A percentile compares a stretch with the other conserved stretches of the same genome.
phyloP scores from a whole-genome alignment of 2,113 vertebrate genomes.

The Origma solitaria region DNA sequence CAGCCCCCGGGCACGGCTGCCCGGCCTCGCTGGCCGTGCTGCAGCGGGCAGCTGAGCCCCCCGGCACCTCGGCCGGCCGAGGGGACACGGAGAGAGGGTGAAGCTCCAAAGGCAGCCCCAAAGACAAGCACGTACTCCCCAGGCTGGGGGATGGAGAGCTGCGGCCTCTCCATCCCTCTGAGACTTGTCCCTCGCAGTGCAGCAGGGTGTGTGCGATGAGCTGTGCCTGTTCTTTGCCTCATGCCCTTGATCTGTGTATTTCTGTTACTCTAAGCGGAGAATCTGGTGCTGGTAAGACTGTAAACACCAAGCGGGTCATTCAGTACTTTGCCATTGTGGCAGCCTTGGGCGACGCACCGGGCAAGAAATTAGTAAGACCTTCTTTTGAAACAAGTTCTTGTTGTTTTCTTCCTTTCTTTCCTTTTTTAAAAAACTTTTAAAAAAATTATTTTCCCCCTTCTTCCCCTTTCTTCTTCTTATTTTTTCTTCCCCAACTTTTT shows the following conservation, averaged over 20 bases:
- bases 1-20: neutral
- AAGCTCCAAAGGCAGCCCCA: neutral
- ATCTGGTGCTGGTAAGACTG: constrained; percentile 98
- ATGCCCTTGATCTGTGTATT: constrained; percentile 75
- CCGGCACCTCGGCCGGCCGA: neutral
- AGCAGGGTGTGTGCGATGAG: neutral
- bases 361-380: constrained; percentile 83
- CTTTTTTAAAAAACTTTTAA: neutral
- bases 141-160: neutral
- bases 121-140: neutral
- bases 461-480: neutral
- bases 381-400: constrained; percentile 52
- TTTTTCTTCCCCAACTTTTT: neutral
- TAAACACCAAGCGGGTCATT: constrained; percentile 98
- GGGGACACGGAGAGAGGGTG: fast-evolving
- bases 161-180: fast-evolving
- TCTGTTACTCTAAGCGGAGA: constrained; percentile 89
- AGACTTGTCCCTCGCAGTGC: neutral
- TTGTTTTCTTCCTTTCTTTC: constrained; percentile 26
- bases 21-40: neutral
- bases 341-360: constrained; percentile 86
- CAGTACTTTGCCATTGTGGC: constrained; percentile 98
- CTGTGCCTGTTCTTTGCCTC: constrained; percentile 47
- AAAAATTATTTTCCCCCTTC: too few relatives aligned
- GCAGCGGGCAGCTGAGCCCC: neutral